These are phyloP conservation scores for Sarcoramphus papa DNA, from an alignment of 2,797 vertebrate genomes.

Conservation along the genomic window DNA sequence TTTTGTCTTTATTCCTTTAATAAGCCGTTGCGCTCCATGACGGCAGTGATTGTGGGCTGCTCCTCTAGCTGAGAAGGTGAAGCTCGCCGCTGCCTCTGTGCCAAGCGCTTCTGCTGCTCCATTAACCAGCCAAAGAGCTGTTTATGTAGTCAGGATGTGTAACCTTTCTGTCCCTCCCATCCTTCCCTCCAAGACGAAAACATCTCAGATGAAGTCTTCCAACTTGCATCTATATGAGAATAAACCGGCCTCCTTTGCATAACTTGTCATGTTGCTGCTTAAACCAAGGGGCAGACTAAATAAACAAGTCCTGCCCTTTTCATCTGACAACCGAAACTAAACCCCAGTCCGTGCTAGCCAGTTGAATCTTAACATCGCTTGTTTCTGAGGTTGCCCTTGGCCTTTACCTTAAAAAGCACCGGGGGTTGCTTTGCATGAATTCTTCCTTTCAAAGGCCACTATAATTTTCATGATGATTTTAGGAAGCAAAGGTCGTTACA, in stretches of 20 bases:
- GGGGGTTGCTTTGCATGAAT: not conserved
- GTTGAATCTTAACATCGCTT: not conserved
- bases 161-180: not conserved
- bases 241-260: not conserved
- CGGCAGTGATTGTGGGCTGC: not conserved
- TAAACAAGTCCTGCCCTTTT: not conserved
- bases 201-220: not conserved
- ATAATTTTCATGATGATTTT: not conserved
- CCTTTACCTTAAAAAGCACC: not conserved
- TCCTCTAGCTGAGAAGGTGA: slow-evolving; percentile 14
- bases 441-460: not conserved
- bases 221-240: not conserved
- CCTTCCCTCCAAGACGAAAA: not conserved
- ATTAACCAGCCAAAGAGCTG: not conserved
- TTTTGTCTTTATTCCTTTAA: slow-evolving; percentile 30
- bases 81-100: not conserved
- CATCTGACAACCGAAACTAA: not conserved
- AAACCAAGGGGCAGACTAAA: not conserved
- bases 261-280: not conserved
- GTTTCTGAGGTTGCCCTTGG: not conserved
- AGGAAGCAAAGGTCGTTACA: not conserved
- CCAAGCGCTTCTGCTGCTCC: not conserved
- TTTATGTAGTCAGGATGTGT: not conserved
- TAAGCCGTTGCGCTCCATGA: not conserved
- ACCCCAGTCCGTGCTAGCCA: not conserved